A percentile compares a stretch with the other conserved stretches of the same genome.
Evolutionary conservation across 2,797 vertebrate genomes (phyloP).

Genomic region (Intellagama lesueurii): DNA sequence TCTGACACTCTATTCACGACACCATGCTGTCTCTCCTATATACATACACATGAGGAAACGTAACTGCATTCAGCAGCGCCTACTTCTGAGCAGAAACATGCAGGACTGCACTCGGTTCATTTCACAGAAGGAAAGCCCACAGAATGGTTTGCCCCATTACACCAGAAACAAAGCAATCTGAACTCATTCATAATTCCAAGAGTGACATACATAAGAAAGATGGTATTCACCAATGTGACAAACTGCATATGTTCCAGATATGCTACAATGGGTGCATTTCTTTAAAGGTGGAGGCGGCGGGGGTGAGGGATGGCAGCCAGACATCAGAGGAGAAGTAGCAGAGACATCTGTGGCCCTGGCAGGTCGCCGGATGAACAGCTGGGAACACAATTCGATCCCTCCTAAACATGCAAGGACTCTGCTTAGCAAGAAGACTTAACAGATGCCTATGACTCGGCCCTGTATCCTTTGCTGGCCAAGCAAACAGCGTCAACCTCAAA

Average conservation of each 20-base stretch:
- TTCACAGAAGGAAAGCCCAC: no score
- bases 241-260: constrained; percentile 35
- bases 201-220: neutral
- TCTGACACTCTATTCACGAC: no score
- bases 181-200: neutral
- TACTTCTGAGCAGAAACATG: no score
- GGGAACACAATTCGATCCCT: constrained; percentile 61
- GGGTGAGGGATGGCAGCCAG: constrained; percentile 49
- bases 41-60: no score
- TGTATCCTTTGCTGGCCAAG: neutral
- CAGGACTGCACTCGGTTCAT: no score
- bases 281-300: neutral
- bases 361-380: constrained; percentile 71
- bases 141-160: no score
- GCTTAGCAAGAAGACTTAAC: constrained; percentile 23
- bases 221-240: constrained; percentile 33
- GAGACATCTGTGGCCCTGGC: constrained; percentile 61
- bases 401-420: constrained; percentile 54
- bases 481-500: neutral
- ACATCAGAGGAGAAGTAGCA: constrained; percentile 53
- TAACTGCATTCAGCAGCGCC: no score
- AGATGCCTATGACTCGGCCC: neutral
- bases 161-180: no score
- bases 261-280: constrained; percentile 6
- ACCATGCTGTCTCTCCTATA: no score